A percentile compares a stretch with the other conserved stretches of the same genome.
Conservation (phyloP, 2,797 vertebrate species). For the Acanthurus tractus region DNA sequence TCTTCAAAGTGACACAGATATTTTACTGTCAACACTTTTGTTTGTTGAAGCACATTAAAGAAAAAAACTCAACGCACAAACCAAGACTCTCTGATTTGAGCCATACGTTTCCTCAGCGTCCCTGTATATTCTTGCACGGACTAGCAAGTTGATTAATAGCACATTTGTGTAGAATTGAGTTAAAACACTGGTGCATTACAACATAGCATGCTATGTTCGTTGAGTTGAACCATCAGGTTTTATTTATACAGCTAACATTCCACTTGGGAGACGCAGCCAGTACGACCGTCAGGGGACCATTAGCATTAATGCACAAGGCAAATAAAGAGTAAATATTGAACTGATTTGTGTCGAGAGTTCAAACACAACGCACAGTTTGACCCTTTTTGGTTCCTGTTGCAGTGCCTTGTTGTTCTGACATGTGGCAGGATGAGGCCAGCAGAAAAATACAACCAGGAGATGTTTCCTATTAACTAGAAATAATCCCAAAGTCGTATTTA, state of each 20-base stretch:
- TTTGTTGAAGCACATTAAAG: slow-evolving; percentile 19
- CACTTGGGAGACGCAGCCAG: slow-evolving; percentile 10
- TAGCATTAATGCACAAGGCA: neutral
- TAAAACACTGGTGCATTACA: slow-evolving; percentile 7
- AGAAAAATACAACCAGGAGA: neutral
- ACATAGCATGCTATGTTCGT: neutral
- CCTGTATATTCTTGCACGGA: neutral
- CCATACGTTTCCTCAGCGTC: neutral
- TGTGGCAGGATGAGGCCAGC: neutral
- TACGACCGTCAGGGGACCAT: slow-evolving; percentile 7
- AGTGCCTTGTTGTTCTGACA: neutral
- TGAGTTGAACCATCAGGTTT: slow-evolving; percentile 24
- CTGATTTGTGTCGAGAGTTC: slow-evolving; percentile 1
- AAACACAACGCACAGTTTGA: neutral
- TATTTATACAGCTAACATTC: slow-evolving; percentile 24
- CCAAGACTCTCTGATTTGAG: neutral
- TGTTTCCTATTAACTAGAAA: neutral
- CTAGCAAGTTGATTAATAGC: slow-evolving; percentile 1
- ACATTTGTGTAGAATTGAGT: slow-evolving; percentile 9
- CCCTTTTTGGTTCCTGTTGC: neutral
- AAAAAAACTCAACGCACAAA: slow-evolving; percentile 2
- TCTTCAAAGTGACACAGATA: neutral
- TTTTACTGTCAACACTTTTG: neutral
- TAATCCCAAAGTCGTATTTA: neutral
- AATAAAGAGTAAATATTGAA: neutral